Percentiles rank a stretch among this genome's conserved stretches.
phyloP scores from a whole-genome alignment of 2,797 vertebrate species.

The Parambassis ranga region DNA sequence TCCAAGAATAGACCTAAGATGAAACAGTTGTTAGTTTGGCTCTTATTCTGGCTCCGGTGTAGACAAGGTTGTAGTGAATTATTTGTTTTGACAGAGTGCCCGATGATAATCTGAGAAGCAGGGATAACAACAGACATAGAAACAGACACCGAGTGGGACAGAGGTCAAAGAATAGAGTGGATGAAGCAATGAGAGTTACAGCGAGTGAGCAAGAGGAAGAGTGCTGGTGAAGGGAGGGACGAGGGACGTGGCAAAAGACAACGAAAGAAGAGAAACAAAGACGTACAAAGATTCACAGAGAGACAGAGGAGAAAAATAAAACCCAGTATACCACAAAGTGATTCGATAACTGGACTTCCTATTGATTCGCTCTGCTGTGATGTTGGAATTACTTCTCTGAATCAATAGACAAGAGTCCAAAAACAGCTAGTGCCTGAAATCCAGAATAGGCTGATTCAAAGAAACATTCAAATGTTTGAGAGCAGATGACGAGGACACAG shows the following conservation, averaged over 20 bases:
- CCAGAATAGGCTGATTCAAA: neutral
- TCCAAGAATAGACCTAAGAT: constrained; percentile 33
- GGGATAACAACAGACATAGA: constrained; percentile 7
- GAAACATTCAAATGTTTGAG: constrained; percentile 2
- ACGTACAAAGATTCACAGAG: neutral
- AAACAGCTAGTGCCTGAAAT: neutral
- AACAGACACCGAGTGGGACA: neutral
- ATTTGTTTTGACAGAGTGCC: constrained; percentile 21
- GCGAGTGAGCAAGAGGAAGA: neutral
- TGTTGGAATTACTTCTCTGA: constrained; percentile 57
- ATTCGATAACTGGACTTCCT: constrained; percentile 51
- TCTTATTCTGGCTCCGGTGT: neutral
- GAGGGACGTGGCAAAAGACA: neutral
- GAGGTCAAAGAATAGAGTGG: neutral
- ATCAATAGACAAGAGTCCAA: constrained; percentile 34
- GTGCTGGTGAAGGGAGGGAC: neutral
- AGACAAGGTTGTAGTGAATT: neutral
- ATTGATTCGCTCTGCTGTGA: constrained; percentile 53
- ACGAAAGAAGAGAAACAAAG: neutral
- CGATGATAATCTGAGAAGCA: constrained; percentile 28
- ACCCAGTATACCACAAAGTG: constrained; percentile 29
- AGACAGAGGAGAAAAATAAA: constrained; percentile 6
- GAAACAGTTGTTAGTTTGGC: neutral
- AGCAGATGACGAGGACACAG: neutral
- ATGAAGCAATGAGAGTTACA: neutral